Evolutionary conservation across 2,113 vertebrate genomes (phyloP), one percentile per base, ranked within the genome.

Genomic region (Apteryx mantelli): DNA sequence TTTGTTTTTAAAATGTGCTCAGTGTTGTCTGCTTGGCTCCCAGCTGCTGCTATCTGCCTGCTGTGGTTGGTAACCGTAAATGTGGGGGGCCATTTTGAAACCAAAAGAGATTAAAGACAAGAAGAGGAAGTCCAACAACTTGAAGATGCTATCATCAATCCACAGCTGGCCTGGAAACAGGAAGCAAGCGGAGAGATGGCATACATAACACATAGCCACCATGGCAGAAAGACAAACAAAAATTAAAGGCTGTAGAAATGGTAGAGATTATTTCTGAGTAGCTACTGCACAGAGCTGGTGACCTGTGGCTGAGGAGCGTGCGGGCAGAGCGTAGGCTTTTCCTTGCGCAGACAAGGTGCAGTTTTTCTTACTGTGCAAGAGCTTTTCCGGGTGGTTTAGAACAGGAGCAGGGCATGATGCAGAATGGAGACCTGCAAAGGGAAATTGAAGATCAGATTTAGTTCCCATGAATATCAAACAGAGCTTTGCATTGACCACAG

Each of bases 51-150:
- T 93, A 88, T 89, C 96, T 93, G 97, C 84, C 85, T 88, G 91
- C 91, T 95, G 92, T 97, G 98, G 97, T 98, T 44, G 91, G 94
- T 95, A 98, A 98, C 97, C 84, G 95, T 96, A 97, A 97, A 79
- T 75, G 88, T 71, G 77, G 76, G 86, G 82, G 94, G 91, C 89
- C 97, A 97, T 97, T 97, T 96, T 96, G 92, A 96, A 97, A 97
- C 96, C 97, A 96, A 97, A 98, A 95, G 96, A 97, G 96, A 95
- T 91, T 93, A 91, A 88, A 97, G 98, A 93, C 97, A 96, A 97
- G 95, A 97, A 97, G 97, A 98, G 98, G 98, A 98, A 98, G 98
- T 98, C 97, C 97, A 98, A 91, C 94, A 95, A 97, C 82, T 95
- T 77, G 91, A 96, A 98, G 98, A 98, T 98, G 95, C 97, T 98